Base-by-base conservation (phyloP, 2,888 invertebrate species). In the Caenorhabditis wallacei region DNA sequence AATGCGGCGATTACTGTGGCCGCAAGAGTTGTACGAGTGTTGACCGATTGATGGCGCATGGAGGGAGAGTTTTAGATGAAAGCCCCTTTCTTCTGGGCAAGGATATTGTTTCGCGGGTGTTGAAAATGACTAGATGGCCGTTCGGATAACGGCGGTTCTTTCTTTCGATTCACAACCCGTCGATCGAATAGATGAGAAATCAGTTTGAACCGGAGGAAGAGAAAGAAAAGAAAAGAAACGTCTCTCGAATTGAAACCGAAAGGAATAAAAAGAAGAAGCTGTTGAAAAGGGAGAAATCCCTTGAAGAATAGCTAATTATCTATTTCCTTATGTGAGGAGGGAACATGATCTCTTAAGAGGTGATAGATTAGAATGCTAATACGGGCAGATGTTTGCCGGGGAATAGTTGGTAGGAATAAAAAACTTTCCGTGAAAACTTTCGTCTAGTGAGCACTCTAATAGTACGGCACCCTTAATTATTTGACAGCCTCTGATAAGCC, bases 61-160 rank as follows among this genome's bases (percentile, higher is more conserved):
- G 43, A 46, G 22, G 22, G 57, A 24, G 71, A 37, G 59, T 37
- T 35, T 56, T 56, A 26, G 40, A 59, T 30, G 35, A 54, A 53
- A 64, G 43, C 20, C 57, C 30, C 35, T n/a, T n/a, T n/a, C n/a
- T 35, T 35, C 10, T 26, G 22, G 24, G 37, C 43, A 35, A 18
- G 43, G 40, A 22, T 59, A 61, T 68, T 69, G 72, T 72, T 66
- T 66, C 30, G 30, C 72, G 46, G 66, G 79, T 80, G 80, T 80
- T 72, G 80, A 80, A 80, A 80, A 80, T 61, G 66, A 66, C 72
- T 71, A 74, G 68, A 82, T 80, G 54, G 80, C 70, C 61, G 72
- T 53, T 54, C 63, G 43, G 59, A 59, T n/a, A n/a, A 20, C 35
- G 37, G 40, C 71, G 63, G 48, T 75, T 75, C 66, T 68, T 68